Conservation (phyloP, 2,797 vertebrate genomes). For the Phaenicophaeus curvirostris region DNA sequence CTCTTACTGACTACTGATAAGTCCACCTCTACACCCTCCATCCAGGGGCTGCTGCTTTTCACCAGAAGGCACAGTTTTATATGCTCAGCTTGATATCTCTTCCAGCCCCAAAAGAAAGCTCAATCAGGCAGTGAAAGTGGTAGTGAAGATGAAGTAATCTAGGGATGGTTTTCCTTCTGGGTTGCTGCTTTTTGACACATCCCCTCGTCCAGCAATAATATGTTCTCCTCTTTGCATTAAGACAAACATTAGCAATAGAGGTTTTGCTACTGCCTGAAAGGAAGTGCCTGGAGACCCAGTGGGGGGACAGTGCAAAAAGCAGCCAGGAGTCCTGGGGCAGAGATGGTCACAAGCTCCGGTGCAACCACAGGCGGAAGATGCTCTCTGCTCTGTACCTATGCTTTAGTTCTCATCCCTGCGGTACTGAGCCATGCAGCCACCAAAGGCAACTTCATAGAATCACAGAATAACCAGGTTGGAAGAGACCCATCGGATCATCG, state of each 20-base stretch:
- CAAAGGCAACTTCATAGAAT: background rate
- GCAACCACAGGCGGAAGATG: background rate
- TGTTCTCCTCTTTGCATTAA: background rate
- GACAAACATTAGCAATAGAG: background rate
- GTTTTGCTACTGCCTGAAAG: background rate
- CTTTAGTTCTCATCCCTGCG: background rate
- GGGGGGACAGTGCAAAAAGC: background rate
- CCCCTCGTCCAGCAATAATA: background rate
- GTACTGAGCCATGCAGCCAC: background rate
- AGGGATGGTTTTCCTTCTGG: background rate
- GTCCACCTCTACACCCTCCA: background rate
- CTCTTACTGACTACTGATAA: background rate
- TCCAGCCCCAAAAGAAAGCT: conserved; percentile 7
- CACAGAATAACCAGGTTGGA: too few species aligned
- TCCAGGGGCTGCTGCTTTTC: background rate
- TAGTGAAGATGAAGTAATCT: background rate
- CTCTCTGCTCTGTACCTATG: background rate
- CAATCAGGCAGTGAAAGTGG: background rate
- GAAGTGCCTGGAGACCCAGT: background rate
- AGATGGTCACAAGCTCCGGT: background rate
- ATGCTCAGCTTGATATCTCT: background rate
- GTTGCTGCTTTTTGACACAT: background rate
- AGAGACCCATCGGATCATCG: too few species aligned
- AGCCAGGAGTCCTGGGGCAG: background rate
- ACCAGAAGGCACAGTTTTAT: background rate